Evolutionary conservation across 2,888 invertebrate species (phyloP), one percentile per base, ranked within the genome.

Genomic region (Caenorhabditis japonica): DNA sequence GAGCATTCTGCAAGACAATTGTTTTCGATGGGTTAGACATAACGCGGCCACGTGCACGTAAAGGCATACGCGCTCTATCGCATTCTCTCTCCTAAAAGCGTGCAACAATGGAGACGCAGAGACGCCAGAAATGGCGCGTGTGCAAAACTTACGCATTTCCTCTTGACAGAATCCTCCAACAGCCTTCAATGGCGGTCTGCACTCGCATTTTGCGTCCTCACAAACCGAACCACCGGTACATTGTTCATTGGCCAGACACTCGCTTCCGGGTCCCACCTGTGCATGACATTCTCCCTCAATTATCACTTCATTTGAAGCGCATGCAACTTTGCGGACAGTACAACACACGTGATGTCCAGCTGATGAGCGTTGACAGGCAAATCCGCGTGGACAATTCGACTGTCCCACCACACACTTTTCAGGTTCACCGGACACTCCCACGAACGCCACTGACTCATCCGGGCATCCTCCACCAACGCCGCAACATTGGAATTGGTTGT

Each of bases 401-500:
- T 79, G 76, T 3, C 79, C 79, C 27, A 81, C 72, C 3, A 78
- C 72, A 55, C 81, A 81, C 33, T 73, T 66, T 47, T 81, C 78
- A 8, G 81, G 74, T 33, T 80, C 81, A 19, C 81, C 81, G 2
- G 72, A 66, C 49, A 81, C 59, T 49, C 81, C 79, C 33, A 81
- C 70, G 39, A 81, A 81, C 0, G 80, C 80, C 5, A 80, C 80
- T 1, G 74, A 60, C 1, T 76, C 75, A 13, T 53, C 52, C 10
- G 78, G 76, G 55, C 80, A 80, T 1, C 78, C 78, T 21, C 76
- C 80, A 30, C 73, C 62, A 19, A 80, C 78, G 39, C 82, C 82
- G 59, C 82, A 82, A 58, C 82, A 82, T 64, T 82, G 82, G 71
- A 81, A 80, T 47, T 79, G 80, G 30, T 74, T 75, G 34, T 81